A percentile compares a stretch with the other conserved stretches of the same genome.
Conservation (phyloP, 1,140 invertebrate genomes). For the Scaptomyza pallida region DNA sequence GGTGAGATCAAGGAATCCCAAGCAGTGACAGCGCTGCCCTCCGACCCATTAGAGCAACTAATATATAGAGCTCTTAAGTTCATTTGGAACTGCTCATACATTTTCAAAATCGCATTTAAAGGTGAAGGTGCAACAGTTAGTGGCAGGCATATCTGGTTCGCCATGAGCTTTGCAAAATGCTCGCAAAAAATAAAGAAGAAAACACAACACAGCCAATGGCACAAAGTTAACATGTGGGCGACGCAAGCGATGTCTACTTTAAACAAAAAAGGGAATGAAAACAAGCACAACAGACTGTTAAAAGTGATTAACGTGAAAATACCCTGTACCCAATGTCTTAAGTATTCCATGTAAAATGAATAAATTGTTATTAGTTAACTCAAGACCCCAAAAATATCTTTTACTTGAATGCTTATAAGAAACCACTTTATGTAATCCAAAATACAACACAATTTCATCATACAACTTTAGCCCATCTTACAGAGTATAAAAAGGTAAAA, state of each 20-base stretch:
- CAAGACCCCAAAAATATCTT: no score
- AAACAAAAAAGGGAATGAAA: slow-evolving; percentile 10
- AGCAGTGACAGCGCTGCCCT: slow-evolving; percentile 40
- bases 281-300: neutral
- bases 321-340: neutral
- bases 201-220: slow-evolving; percentile 8
- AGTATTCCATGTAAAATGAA: neutral
- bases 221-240: slow-evolving; percentile 26
- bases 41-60: neutral
- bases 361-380: no score
- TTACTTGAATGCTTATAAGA: no score
- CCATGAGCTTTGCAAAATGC: slow-evolving; percentile 46
- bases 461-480: neutral
- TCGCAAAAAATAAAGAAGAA: slow-evolving; percentile 28
- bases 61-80: slow-evolving; percentile 48
- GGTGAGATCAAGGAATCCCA: slow-evolving; percentile 43
- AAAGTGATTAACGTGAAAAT: neutral
- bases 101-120: slow-evolving; percentile 78
- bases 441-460: neutral
- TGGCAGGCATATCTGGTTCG: slow-evolving; percentile 58
- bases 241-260: slow-evolving; percentile 8
- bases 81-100: slow-evolving; percentile 75
- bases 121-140: slow-evolving; percentile 74
- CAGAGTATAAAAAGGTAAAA: slow-evolving; percentile 24
- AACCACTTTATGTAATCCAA: no score